Conservation (phyloP, 1,140 invertebrate species). For the Hetaerina americana region DNA sequence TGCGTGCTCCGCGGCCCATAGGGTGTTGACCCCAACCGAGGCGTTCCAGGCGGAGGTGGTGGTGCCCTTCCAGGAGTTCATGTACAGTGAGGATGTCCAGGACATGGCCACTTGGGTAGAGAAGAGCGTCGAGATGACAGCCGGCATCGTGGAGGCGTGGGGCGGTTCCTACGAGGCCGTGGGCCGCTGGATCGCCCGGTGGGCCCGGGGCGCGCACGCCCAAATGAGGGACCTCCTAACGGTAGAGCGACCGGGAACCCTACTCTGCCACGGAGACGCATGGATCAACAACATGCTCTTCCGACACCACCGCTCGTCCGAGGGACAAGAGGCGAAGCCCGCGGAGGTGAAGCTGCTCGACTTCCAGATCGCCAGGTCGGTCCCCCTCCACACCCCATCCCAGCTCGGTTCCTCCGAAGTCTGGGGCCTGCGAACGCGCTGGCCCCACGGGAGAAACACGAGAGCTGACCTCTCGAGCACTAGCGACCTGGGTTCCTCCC, state of each 20-base stretch:
- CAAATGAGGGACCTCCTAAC: neutral
- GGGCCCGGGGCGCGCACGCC: neutral
- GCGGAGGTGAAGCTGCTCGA: neutral
- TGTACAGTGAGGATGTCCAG: neutral
- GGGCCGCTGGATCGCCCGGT: neutral
- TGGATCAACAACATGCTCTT: slow-evolving; percentile 56
- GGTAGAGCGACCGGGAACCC: slow-evolving; percentile 30
- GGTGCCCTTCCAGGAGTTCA: neutral
- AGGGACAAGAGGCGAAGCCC: neutral
- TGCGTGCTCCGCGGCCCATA: neutral
- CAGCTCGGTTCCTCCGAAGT: no score
- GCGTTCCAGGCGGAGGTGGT: neutral
- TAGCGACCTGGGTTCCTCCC: no score
- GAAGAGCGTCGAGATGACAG: neutral
- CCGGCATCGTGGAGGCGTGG: neutral
- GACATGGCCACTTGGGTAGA: neutral
- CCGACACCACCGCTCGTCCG: no score
- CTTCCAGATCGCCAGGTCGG: neutral
- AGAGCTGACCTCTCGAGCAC: no score
- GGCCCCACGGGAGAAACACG: no score
- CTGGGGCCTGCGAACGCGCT: no score
- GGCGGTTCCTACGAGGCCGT: neutral
- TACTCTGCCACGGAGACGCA: slow-evolving; percentile 48
- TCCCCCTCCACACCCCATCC: no score
- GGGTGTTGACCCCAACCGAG: no score